Conservation (phyloP, 30 jellyfish, hydroid and myxozoan species). For the Hydractinia echinata region DNA sequence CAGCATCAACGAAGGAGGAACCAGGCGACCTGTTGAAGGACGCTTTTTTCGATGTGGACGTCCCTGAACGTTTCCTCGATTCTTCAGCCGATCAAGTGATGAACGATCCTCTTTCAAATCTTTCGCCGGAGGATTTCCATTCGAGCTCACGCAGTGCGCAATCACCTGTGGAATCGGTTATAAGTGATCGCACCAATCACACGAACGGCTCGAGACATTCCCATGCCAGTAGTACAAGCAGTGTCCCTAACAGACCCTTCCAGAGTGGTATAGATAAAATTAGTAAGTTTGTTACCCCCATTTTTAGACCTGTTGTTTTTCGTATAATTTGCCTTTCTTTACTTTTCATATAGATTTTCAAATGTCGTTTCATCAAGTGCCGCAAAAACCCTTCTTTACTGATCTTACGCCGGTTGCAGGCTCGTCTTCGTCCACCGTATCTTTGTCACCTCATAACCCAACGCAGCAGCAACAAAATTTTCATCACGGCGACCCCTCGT, state of each 20-base stretch:
- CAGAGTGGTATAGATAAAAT: too few species aligned
- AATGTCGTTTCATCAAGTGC: too few species aligned
- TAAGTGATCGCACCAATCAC: not conserved
- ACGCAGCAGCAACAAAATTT: not conserved
- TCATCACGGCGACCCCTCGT: not conserved
- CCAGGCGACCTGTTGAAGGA: not conserved
- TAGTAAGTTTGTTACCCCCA: too few species aligned
- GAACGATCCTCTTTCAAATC: constrained; percentile 10
- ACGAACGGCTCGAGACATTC: not conserved
- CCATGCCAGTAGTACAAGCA: not conserved
- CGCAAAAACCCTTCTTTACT: not conserved
- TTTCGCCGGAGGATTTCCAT: constrained; percentile 3
- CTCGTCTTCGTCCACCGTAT: not conserved
- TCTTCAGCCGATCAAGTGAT: constrained; percentile 12
- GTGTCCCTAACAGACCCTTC: too few species aligned
- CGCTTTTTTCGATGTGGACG: not conserved
- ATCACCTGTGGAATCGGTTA: not conserved
- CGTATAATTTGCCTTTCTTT: too few species aligned
- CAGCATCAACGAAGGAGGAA: constrained; percentile 2
- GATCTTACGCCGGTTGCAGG: constrained; percentile 1
- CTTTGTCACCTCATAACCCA: not conserved
- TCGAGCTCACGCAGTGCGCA: not conserved
- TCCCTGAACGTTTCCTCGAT: not conserved
- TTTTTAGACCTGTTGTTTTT: too few species aligned
- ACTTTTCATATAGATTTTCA: too few species aligned